Conservation (phyloP, 2,888 invertebrate species). For the Pristionchus arcanus region DNA sequence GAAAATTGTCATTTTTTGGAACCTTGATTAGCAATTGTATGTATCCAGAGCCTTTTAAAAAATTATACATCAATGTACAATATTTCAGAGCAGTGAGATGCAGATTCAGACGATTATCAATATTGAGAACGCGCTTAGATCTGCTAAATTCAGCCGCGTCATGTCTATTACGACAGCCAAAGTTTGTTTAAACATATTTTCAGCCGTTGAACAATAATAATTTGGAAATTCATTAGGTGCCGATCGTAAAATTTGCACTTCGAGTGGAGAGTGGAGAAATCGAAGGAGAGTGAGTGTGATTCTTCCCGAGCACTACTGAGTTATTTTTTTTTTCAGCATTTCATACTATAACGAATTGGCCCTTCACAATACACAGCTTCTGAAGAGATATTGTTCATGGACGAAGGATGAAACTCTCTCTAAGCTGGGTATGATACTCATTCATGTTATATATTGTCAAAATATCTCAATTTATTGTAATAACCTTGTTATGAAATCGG, state of each 20-base stretch:
- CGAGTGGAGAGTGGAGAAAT: conserved; percentile 67
- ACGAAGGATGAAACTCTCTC: conserved; percentile 81
- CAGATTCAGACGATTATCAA: background rate
- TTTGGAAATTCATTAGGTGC: conserved; percentile 81
- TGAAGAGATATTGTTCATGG: conserved; percentile 82
- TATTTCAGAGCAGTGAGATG: background rate
- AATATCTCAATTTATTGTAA: too few species aligned
- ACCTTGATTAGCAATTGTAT: too few species aligned
- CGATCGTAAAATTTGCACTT: conserved; percentile 83
- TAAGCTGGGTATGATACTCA: conserved; percentile 64
- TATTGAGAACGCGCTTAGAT: background rate
- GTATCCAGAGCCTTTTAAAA: too few species aligned
- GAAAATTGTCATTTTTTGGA: too few species aligned
- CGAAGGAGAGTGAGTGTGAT: conserved; percentile 82
- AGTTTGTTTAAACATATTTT: background rate
- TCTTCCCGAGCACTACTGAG: background rate
- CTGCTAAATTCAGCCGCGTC: conserved; percentile 8
- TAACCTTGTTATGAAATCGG: too few species aligned
- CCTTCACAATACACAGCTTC: conserved; percentile 82
- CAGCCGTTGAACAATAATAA: background rate
- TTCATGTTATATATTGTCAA: too few species aligned
- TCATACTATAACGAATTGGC: conserved; percentile 84
- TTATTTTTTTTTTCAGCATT: conserved; percentile 77
- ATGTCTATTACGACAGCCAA: conserved; percentile 33
- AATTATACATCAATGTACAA: background rate